A percentile compares a stretch with the other conserved stretches of the same genome.
phyloP scores from a whole-genome alignment of 2,797 vertebrate genomes.

The Ambastaia sidthimunki region DNA sequence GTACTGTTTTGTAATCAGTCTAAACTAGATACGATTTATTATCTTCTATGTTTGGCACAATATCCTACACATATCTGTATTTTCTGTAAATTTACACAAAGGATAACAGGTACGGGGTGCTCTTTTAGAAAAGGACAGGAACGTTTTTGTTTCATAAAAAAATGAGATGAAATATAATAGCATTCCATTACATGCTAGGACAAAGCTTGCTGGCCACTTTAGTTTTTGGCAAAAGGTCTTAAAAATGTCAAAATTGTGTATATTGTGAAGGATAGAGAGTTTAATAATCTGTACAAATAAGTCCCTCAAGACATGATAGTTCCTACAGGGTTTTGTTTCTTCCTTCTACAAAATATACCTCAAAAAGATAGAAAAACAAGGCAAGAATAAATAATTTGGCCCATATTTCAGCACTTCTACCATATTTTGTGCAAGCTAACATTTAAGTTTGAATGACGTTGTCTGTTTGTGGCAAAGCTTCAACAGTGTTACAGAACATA shows the following conservation, averaged over 20 bases:
- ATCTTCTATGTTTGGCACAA: constrained; percentile 52
- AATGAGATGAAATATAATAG: neutral
- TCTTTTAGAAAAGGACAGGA: constrained; percentile 45
- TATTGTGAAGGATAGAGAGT: constrained; percentile 55
- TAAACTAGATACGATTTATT: constrained; percentile 47
- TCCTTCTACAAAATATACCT: constrained; percentile 84
- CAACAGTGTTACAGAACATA: constrained; percentile 20
- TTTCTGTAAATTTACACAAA: constrained; percentile 49
- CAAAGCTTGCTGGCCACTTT: constrained; percentile 32
- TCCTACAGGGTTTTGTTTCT: constrained; percentile 77
- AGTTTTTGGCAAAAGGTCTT: constrained; percentile 17
- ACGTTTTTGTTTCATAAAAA: constrained; percentile 27
- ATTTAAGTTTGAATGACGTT: constrained; percentile 39
- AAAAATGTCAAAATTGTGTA: constrained; percentile 41
- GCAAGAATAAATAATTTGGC: constrained; percentile 43
- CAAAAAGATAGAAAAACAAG: constrained; percentile 68
- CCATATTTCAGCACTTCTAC: constrained; percentile 60
- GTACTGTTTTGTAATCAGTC: constrained; percentile 56
- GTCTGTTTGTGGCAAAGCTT: constrained; percentile 43
- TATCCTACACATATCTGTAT: constrained; percentile 45
- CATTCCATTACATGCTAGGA: constrained; percentile 32
- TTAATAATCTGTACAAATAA: constrained; percentile 39
- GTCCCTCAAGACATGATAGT: constrained; percentile 65
- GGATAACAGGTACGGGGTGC: constrained; percentile 37
- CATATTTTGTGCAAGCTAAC: constrained; percentile 57